A percentile compares a stretch with the other conserved stretches of the same genome.
Evolutionary conservation across 1,140 invertebrate genomes (phyloP).

Genomic region (Macrobrachium nipponense): DNA sequence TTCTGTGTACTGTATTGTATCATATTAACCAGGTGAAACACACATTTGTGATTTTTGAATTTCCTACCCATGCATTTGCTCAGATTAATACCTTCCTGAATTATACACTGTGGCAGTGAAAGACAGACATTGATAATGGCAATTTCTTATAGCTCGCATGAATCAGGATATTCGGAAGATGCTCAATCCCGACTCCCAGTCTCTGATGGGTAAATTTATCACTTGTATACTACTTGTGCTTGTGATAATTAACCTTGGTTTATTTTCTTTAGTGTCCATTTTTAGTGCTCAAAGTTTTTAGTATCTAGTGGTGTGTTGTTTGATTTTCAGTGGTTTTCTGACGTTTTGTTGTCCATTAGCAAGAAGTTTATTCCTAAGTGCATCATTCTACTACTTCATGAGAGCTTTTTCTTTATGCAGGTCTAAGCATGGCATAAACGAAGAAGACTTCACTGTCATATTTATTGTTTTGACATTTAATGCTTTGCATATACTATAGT

Average conservation of each 20-base stretch:
- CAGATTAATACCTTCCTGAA: neutral
- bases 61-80: neutral
- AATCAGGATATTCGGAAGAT: constrained; percentile 63
- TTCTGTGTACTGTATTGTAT: too few relatives aligned
- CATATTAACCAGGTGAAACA: too few relatives aligned
- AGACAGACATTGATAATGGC: neutral
- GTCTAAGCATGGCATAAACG: neutral
- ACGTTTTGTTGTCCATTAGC: too few relatives aligned
- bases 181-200: constrained; percentile 59
- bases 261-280: constrained; percentile 7
- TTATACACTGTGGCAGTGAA: constrained; percentile 1
- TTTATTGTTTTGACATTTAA: too few relatives aligned
- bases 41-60: neutral
- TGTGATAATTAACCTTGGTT: constrained; percentile 1
- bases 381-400: too few relatives aligned
- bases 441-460: too few relatives aligned
- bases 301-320: too few relatives aligned
- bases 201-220: constrained; percentile 59
- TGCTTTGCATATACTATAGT: too few relatives aligned
- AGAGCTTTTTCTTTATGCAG: neutral
- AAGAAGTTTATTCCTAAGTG: too few relatives aligned
- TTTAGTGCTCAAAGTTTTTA: neutral
- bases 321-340: too few relatives aligned
- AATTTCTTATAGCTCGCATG: constrained; percentile 54
- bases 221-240: constrained; percentile 13